phyloP scores from a whole-genome alignment of 35 echinoderm and acorn worm species.

The Strongylocentrotus purpuratus region DNA sequence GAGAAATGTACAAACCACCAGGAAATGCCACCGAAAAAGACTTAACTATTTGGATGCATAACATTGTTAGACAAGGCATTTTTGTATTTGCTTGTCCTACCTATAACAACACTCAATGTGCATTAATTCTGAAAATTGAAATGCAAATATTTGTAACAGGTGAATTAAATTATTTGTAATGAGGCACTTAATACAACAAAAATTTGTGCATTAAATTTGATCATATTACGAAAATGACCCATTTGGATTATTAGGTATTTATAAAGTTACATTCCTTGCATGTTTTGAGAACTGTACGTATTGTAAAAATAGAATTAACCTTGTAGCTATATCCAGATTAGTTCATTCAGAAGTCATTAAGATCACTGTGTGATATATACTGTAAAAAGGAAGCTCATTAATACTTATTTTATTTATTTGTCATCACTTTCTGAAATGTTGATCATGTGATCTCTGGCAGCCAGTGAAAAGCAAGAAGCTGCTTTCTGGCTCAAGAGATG shows the following conservation, averaged over 20 bases:
- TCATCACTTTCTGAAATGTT: neutral
- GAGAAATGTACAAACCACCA: too few relatives aligned
- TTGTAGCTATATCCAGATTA: neutral
- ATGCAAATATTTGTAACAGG: neutral
- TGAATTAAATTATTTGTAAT: neutral
- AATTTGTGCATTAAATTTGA: neutral
- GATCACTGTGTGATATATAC: neutral
- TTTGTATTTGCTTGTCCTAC: too few relatives aligned
- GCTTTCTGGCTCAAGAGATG: too few relatives aligned
- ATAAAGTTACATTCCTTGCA: too few relatives aligned
- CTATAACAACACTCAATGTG: too few relatives aligned
- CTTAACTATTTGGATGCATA: too few relatives aligned
- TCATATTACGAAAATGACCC: neutral
- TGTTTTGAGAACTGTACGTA: neutral
- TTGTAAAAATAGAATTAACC: neutral
- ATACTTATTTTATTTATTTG: neutral
- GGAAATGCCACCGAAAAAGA: too few relatives aligned
- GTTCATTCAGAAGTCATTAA: neutral
- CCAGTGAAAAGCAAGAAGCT: too few relatives aligned
- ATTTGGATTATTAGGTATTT: too few relatives aligned
- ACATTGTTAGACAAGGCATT: too few relatives aligned
- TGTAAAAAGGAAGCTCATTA: neutral
- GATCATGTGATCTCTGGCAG: neutral
- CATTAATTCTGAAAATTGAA: too few relatives aligned
- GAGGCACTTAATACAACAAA: too few relatives aligned